A percentile compares a stretch with the other conserved stretches of the same genome.
Evolutionary conservation across 1,140 invertebrate genomes (phyloP).

Genomic region (Thaumetopoea pityocampa): DNA sequence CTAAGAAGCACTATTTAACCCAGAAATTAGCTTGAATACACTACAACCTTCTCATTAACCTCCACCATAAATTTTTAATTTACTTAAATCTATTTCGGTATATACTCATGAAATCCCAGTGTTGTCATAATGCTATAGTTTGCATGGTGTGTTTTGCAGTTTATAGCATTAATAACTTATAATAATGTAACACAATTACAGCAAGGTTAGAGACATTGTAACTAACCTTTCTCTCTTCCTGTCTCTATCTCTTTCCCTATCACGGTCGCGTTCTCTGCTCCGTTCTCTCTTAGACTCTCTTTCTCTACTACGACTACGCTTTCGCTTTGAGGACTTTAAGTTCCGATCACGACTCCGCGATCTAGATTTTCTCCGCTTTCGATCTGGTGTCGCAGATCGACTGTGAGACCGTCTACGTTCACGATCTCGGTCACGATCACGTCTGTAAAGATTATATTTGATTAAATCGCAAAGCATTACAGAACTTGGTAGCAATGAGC

Average conservation of each 20-base stretch:
- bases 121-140: too few species aligned
- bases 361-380: constrained; percentile 76
- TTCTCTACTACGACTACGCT: constrained; percentile 69
- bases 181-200: too few species aligned
- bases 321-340: constrained; percentile 69
- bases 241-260: constrained; percentile 37
- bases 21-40: too few species aligned
- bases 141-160: too few species aligned
- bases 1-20: too few species aligned
- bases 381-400: constrained; percentile 77
- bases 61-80: too few species aligned
- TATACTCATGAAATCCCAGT: too few species aligned
- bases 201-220: not conserved
- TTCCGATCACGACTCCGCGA: constrained; percentile 79
- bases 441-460: constrained; percentile 31
- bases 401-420: constrained; percentile 67
- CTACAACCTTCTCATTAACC: too few species aligned
- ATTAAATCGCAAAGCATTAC: constrained; percentile 13
- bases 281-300: constrained; percentile 68
- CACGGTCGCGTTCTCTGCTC: constrained; percentile 63
- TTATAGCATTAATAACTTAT: too few species aligned
- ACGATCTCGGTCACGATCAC: constrained; percentile 61
- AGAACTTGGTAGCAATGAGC: constrained; percentile 11
- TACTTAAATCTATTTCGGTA: too few species aligned
- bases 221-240: constrained; percentile 69